Evolutionary conservation across 1,140 invertebrate species (phyloP).

Genomic region (Melipona quadrifasciata): DNA sequence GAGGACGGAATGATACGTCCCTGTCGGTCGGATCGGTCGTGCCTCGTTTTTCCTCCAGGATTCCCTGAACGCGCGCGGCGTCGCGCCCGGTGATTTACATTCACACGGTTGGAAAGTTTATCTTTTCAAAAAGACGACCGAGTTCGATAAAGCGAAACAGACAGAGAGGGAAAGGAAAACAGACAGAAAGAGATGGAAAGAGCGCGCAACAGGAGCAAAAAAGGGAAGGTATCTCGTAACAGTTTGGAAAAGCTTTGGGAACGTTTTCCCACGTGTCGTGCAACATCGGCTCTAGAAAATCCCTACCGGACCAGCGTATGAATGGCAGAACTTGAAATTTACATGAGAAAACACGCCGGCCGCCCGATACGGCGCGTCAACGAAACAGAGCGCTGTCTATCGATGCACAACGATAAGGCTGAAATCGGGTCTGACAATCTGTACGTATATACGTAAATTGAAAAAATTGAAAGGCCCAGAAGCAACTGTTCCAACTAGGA

Average conservation of each 20-base stretch:
- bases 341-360: constrained; percentile 41
- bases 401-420: constrained; percentile 25
- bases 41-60: constrained; percentile 13
- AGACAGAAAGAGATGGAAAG: background rate
- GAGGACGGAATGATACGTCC: background rate
- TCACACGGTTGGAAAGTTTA: constrained; percentile 24
- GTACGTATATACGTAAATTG: too few relatives aligned
- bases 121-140: constrained; percentile 16
- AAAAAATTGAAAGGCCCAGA: too few relatives aligned
- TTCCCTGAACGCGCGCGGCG: background rate
- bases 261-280: constrained; percentile 12
- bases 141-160: background rate
- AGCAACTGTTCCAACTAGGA: too few relatives aligned
- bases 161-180: too few relatives aligned
- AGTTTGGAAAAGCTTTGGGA: constrained; percentile 15
- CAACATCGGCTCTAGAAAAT: constrained; percentile 37
- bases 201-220: background rate
- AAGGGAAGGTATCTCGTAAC: background rate
- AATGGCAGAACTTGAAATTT: constrained; percentile 39
- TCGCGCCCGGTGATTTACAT: constrained; percentile 21
- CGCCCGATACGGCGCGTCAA: background rate
- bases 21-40: constrained; percentile 2
- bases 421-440: background rate
- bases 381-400: background rate
- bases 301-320: background rate